Percentiles rank a stretch among this genome's conserved stretches.
Conservation (phyloP, 1,140 invertebrate species). For the Nomia melanderi region DNA sequence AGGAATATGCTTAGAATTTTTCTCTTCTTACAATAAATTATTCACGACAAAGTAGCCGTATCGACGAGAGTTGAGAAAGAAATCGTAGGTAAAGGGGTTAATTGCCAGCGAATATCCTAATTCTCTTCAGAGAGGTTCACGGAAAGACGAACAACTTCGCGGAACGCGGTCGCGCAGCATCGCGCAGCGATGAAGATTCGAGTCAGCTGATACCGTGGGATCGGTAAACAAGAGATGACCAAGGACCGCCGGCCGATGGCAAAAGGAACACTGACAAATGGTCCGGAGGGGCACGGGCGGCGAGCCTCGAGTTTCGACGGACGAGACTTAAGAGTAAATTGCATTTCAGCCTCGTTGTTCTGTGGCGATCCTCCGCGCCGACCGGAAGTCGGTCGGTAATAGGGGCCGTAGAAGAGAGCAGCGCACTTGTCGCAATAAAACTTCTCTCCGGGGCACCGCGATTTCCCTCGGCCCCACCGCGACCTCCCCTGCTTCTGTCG, state of each 20-base stretch:
- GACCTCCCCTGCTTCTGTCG: background rate
- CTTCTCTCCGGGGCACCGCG: conserved; percentile 61
- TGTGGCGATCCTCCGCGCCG: conserved; percentile 66
- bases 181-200: no score
- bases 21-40: no score
- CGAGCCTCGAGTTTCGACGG: conserved; percentile 50
- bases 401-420: conserved; percentile 75
- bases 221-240: conserved; percentile 6
- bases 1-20: no score
- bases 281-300: background rate
- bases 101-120: no score
- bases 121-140: no score
- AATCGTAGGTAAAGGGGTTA: no score
- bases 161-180: no score
- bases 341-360: conserved; percentile 66
- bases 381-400: conserved; percentile 73
- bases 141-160: no score
- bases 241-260: conserved; percentile 2
- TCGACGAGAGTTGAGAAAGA: no score
- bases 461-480: conserved; percentile 10
- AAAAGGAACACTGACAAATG: conserved; percentile 18
- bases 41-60: no score
- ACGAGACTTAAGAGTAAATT: conserved; percentile 61
- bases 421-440: conserved; percentile 78
- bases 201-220: conserved; percentile 6